Base-by-base conservation (phyloP, 2,888 invertebrate species). In the Pyralis farinalis region DNA sequence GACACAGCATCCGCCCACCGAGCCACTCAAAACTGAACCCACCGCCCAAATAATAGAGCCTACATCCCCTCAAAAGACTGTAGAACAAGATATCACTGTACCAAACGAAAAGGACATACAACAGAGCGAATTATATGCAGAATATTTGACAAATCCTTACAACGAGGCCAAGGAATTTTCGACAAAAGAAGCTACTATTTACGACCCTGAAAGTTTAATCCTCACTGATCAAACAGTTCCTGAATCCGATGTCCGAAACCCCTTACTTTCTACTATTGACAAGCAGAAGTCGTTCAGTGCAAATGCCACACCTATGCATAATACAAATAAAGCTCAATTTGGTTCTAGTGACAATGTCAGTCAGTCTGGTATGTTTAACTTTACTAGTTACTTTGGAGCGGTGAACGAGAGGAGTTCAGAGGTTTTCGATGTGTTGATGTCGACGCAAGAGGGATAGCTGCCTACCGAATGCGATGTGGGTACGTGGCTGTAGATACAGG, bases 381-480 rank as follows among this genome's bases (percentile, higher is more conserved):
- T 93, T 53, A 87, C 93, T 0, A 93, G 91, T 61, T 94, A 93
- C 65, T 94, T 94, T 58, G 85, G 89, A 0, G 81, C 82, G 1
- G 88, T 89, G 31, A 86, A 88, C 30, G 87, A 86, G 46, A 91
- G 91, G 3, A 92, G 92, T 0, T 91, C 93, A 0, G 93, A 94
- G 56, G 90, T 93, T 3, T 94, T 92, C 50, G 86, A 90, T 29
- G 72, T 74, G 0, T 47, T 88, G 7, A 69, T 84, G 71, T 70
- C 82, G 1, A 64, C 78, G 1, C 78, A 78, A 7, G 87, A 87
- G 10, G 86, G 86, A 73, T 86, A 85, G 85, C 78, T 42, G 38
- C 40, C 25, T 7, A 16, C 20, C 7, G 79, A 83, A 1, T 49
- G 57, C 1, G 78, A 84, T 35, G 29, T 65, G 3, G 85, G 85